phyloP scores from a whole-genome alignment of 2,888 invertebrate species.

The Cataglyphis livida region DNA sequence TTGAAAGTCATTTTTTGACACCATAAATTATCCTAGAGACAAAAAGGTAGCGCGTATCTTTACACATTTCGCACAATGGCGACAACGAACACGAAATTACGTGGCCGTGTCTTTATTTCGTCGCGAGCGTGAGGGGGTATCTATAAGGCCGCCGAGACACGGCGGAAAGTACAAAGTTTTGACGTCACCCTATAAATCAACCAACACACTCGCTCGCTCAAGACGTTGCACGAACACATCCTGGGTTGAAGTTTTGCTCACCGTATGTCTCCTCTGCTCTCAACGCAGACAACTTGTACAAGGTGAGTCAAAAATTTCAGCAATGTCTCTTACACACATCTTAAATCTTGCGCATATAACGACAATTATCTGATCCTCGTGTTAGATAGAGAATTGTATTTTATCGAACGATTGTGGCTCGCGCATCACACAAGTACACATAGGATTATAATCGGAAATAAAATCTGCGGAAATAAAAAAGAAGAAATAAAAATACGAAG shows the following conservation, averaged over 20 bases:
- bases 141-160: constrained; percentile 77
- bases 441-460: background rate
- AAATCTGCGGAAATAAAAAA: background rate
- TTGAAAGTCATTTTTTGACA: background rate
- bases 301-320: constrained; percentile 78
- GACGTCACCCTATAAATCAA: constrained; percentile 84
- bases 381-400: background rate
- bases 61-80: constrained; percentile 33
- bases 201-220: constrained; percentile 75
- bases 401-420: background rate
- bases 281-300: constrained; percentile 73
- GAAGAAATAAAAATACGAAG: background rate
- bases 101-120: constrained; percentile 77
- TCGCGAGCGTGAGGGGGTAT: constrained; percentile 65
- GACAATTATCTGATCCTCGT: background rate
- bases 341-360: constrained; percentile 1
- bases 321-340: constrained; percentile 52
- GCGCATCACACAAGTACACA: background rate
- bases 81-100: constrained; percentile 74
- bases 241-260: constrained; percentile 76
- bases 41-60: constrained; percentile 13
- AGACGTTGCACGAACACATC: constrained; percentile 76
- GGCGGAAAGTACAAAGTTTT: constrained; percentile 83
- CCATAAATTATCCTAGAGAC: constrained; percentile 8
- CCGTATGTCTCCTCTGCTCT: constrained; percentile 80